These are phyloP conservation scores for Eledona agricola DNA, from an alignment of 2,888 invertebrate species.

Conservation along the genomic window DNA sequence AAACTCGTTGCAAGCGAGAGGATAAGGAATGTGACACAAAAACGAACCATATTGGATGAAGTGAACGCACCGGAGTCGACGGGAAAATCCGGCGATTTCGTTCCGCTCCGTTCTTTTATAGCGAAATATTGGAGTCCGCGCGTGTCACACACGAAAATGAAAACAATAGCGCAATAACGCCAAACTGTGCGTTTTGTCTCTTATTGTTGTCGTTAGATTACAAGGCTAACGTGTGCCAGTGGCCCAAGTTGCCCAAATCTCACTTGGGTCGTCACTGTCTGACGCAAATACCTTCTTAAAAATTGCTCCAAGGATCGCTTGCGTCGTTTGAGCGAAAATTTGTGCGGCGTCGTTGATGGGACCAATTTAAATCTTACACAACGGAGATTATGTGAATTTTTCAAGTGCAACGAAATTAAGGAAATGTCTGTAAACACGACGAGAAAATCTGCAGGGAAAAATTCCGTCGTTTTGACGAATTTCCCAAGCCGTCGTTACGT, in stretches of 20 bases:
- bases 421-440: slow-evolving; percentile 12
- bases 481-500: too few relatives aligned
- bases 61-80: slow-evolving; percentile 19
- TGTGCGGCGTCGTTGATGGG: too few relatives aligned
- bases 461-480: too few relatives aligned
- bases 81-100: slow-evolving; percentile 9
- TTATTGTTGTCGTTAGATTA: slow-evolving; percentile 1
- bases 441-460: too few relatives aligned
- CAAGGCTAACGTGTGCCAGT: slow-evolving; percentile 9
- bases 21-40: slow-evolving; percentile 26
- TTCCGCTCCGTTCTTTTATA: slow-evolving; percentile 19
- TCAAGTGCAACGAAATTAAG: slow-evolving; percentile 20
- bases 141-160: slow-evolving; percentile 5
- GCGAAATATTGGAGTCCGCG: slow-evolving; percentile 2
- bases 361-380: too few relatives aligned
- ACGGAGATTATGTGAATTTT: slow-evolving; percentile 9
- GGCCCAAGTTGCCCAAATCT: too few relatives aligned
- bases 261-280: too few relatives aligned
- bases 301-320: too few relatives aligned
- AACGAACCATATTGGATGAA: slow-evolving; percentile 21
- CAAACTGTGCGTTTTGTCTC: slow-evolving; percentile 9
- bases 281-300: too few relatives aligned
- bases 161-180: slow-evolving; percentile 11
- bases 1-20: slow-evolving; percentile 16
- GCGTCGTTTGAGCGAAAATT: too few relatives aligned